phyloP scores from a whole-genome alignment of 1,140 invertebrate genomes.

The Drepana arcuata region DNA sequence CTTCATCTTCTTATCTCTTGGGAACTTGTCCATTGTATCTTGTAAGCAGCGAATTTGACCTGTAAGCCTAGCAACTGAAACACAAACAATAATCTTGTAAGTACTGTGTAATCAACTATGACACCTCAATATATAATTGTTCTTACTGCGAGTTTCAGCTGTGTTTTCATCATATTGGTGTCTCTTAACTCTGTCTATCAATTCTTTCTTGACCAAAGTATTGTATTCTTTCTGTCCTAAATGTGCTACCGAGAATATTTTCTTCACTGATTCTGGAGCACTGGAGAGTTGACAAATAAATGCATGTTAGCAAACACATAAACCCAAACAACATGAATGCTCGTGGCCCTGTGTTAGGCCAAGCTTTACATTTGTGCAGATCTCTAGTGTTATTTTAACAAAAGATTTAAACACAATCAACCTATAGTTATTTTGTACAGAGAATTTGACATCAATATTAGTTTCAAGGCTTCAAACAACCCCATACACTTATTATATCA shows the following conservation, averaged over 20 bases:
- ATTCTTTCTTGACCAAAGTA: constrained; percentile 52
- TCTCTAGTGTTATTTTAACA: too few relatives aligned
- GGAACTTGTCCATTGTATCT: constrained; percentile 63
- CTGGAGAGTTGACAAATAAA: constrained; percentile 61
- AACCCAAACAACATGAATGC: too few relatives aligned
- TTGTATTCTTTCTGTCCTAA: constrained; percentile 64
- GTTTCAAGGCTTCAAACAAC: too few relatives aligned
- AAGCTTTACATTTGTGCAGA: too few relatives aligned
- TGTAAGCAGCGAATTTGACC: constrained; percentile 73
- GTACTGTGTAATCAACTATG: not conserved
- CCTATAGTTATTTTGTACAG: too few relatives aligned
- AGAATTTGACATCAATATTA: too few relatives aligned
- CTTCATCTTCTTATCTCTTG: constrained; percentile 72
- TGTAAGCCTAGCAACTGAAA: constrained; percentile 73
- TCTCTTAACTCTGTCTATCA: constrained; percentile 68
- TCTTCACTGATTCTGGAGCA: constrained; percentile 75
- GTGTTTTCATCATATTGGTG: constrained; percentile 74
- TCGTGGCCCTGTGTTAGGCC: too few relatives aligned
- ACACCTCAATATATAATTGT: not conserved
- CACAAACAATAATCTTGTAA: constrained; percentile 1
- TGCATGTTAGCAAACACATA: too few relatives aligned
- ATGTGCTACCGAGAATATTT: constrained; percentile 76
- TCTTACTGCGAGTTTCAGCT: constrained; percentile 73
- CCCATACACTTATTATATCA: too few relatives aligned
- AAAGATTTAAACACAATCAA: too few relatives aligned